phyloP scores from a whole-genome alignment of 2,888 invertebrate species.

The Phasia obesa region DNA sequence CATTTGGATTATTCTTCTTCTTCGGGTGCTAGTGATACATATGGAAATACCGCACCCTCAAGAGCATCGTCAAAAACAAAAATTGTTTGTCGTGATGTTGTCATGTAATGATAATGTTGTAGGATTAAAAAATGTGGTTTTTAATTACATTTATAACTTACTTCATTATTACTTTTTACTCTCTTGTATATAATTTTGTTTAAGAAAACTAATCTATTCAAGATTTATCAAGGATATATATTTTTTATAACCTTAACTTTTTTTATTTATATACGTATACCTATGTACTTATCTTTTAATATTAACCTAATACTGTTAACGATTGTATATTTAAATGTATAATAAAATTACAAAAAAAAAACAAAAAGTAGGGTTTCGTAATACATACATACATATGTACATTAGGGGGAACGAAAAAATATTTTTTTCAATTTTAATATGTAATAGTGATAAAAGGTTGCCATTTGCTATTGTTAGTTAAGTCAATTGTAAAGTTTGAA shows the following conservation, averaged over 20 bases:
- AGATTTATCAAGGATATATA: constrained; percentile 63
- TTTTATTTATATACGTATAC: not conserved
- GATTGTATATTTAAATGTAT: constrained; percentile 26
- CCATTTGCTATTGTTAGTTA: too few relatives aligned
- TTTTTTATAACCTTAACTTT: constrained; percentile 50
- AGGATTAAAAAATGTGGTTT: constrained; percentile 4
- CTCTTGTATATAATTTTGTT: constrained; percentile 59
- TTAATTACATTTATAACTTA: constrained; percentile 21
- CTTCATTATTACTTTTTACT: constrained; percentile 13
- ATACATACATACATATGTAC: too few relatives aligned
- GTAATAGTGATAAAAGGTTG: too few relatives aligned
- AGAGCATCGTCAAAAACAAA: constrained; percentile 76
- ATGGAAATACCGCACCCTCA: constrained; percentile 66
- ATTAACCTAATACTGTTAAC: constrained; percentile 22
- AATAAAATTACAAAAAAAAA: not conserved
- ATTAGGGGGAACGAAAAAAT: too few relatives aligned
- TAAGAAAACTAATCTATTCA: constrained; percentile 66
- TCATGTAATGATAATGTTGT: constrained; percentile 74
- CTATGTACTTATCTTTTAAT: constrained; percentile 1
- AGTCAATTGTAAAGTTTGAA: too few relatives aligned
- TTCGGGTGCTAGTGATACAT: constrained; percentile 75
- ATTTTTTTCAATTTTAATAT: too few relatives aligned
- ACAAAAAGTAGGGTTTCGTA: not conserved
- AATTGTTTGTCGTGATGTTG: constrained; percentile 80
- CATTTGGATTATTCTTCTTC: constrained; percentile 80